Base-by-base conservation (phyloP, 2,797 vertebrate genomes). In the Zenarchopterus dispar region DNA sequence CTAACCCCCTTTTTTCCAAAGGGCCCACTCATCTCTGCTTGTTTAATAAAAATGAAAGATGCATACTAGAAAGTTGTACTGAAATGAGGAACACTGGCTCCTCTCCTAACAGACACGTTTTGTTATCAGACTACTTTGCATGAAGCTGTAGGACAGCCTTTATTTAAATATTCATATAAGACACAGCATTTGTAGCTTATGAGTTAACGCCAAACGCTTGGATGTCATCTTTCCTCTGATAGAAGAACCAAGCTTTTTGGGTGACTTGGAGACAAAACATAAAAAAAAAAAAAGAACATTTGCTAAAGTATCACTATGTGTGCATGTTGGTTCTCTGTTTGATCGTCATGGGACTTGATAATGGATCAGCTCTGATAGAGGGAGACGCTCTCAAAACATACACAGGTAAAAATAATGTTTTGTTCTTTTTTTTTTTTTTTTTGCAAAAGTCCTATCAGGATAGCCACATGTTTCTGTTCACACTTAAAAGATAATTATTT, bases 61-160 rank as follows among this genome's bases (percentile, higher is more conserved):
- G 16, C 33, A 36, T 10, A 36, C 36, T 5, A 16, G 36, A 39
- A 16, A 39, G 36, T 13, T 36, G 46, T 31, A 4, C 41, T 62
- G n/a, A 9, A 62, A 56, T 33, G 16, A 33, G 22, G 33, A 18
- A 48, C 19, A 10, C 17, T 26, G 48, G 26, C 6, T 16, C 43
- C 18, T 9, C 8, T 6, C 19, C 49, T 36, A 33, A 36, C 17
- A 3, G 17, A 47, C 42, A 13, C 4, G 18, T 49, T 54, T 70
- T 39, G 9, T 60, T 84, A 60, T 81, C 78, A 70, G 33, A 57
- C 10, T 63, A 54, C 42, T 86, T 86, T 86, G 75, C 78, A 84
- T 76, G 2, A 2, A 0, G 62, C 53, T 62, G 48, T 55, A 59
- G n/a, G 9, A 10, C 16, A 60, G 28, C 36, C 28, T 0, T 8